A percentile compares a stretch with the other conserved stretches of the same genome.
Conservation (phyloP, 2,888 invertebrate genomes). For the Callimorpha dominula region DNA sequence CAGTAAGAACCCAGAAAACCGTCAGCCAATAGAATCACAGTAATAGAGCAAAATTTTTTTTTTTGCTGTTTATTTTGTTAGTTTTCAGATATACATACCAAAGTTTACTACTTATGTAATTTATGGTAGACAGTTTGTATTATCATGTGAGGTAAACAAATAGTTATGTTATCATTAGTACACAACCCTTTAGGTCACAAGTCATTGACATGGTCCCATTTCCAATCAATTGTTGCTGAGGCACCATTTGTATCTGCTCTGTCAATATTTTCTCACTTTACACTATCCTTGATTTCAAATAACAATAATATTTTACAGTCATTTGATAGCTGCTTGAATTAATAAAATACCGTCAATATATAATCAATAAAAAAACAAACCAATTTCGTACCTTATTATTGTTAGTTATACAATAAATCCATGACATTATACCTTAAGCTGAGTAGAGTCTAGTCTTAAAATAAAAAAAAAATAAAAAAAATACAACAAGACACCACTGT, state of each 20-base stretch:
- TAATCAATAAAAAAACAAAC: not conserved
- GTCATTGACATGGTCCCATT: slow-evolving; percentile 54
- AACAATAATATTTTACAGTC: not conserved
- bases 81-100: too few relatives aligned
- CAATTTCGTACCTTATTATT: not conserved
- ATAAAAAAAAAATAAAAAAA: too few relatives aligned
- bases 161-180: slow-evolving; percentile 62
- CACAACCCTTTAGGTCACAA: slow-evolving; percentile 55
- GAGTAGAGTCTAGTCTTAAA: not conserved
- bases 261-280: not conserved
- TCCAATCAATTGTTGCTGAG: slow-evolving; percentile 42
- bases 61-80: too few relatives aligned
- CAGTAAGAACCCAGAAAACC: too few relatives aligned
- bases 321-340: not conserved
- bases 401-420: not conserved
- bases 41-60: too few relatives aligned
- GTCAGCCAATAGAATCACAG: too few relatives aligned
- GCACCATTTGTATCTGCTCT: slow-evolving; percentile 12
- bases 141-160: slow-evolving; percentile 57
- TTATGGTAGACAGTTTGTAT: slow-evolving; percentile 30
- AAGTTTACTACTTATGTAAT: slow-evolving; percentile 27
- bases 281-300: not conserved
- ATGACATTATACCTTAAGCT: not conserved
- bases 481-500: not conserved
- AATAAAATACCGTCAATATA: not conserved